A percentile compares a stretch with the other conserved stretches of the same genome.
Evolutionary conservation across 1,140 invertebrate species (phyloP).

Genomic region (Drosophila parabipectinata): DNA sequence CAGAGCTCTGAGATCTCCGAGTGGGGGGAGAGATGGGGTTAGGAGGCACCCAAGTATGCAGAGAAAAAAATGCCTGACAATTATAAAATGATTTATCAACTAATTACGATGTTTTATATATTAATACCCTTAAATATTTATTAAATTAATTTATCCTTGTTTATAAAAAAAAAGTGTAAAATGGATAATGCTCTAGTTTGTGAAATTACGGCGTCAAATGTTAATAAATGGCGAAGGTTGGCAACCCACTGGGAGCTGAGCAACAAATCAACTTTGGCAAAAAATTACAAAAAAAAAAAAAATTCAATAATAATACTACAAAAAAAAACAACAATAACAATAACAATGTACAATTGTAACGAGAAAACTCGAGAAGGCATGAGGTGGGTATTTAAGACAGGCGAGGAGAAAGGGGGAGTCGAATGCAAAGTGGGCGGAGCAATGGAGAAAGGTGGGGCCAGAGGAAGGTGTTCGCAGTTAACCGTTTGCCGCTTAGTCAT

Average conservation of each 20-base stretch:
- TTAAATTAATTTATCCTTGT: neutral
- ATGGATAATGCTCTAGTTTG: neutral
- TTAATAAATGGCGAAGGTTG: constrained; percentile 80
- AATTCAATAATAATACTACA: constrained; percentile 39
- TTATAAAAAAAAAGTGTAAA: neutral
- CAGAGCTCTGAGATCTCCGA: constrained; percentile 15
- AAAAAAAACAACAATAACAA: constrained; percentile 33
- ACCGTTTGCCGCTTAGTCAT: constrained; percentile 57
- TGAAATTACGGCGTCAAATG: constrained; percentile 81
- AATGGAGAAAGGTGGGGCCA: neutral
- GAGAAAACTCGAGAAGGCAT: constrained; percentile 47
- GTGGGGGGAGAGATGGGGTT: constrained; percentile 6
- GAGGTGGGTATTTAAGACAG: constrained; percentile 8
- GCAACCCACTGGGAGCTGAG: constrained; percentile 8
- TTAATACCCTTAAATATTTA: neutral
- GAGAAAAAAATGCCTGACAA: neutral
- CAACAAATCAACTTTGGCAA: constrained; percentile 52
- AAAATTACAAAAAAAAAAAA: constrained; percentile 14
- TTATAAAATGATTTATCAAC: neutral
- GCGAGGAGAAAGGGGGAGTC: constrained; percentile 16
- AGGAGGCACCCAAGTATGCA: neutral
- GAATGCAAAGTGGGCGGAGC: constrained; percentile 15
- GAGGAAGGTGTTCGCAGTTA: constrained; percentile 23
- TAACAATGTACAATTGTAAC: constrained; percentile 64
- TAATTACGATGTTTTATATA: too few species aligned